Conservation (phyloP, 2,113 vertebrate species). For the Megaceryle torquata region DNA sequence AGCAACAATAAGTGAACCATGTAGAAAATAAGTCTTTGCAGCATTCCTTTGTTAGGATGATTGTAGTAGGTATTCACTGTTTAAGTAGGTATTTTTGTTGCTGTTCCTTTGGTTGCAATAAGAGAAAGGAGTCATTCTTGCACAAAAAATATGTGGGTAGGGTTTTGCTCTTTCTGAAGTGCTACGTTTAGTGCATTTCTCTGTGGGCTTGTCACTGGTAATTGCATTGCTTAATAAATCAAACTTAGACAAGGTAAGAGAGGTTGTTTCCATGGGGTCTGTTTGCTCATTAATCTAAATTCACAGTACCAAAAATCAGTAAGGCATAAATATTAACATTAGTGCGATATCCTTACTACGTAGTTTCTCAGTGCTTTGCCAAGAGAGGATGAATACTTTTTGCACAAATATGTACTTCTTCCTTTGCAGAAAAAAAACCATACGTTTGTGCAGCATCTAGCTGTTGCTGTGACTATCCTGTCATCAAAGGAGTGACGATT, state of each 20-base stretch:
- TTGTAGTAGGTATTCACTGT: not conserved
- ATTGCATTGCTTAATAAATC: slow-evolving; percentile 66
- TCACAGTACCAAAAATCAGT: slow-evolving; percentile 1
- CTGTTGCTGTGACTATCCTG: not conserved
- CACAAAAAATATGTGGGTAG: not conserved
- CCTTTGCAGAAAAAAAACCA: no score
- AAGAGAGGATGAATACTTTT: not conserved
- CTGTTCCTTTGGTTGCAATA: not conserved
- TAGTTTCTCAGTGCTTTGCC: not conserved
- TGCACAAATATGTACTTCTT: no score
- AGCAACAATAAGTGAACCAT: not conserved
- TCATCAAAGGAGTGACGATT: not conserved
- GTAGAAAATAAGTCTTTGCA: slow-evolving; percentile 4
- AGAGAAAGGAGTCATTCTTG: not conserved
- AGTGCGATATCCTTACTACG: not conserved
- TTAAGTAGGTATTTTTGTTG: not conserved
- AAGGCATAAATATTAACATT: not conserved
- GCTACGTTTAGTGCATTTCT: slow-evolving; percentile 33
- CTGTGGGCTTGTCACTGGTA: slow-evolving; percentile 49
- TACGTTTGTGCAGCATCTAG: not conserved
- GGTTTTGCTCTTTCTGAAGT: slow-evolving; percentile 17
- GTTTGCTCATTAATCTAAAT: slow-evolving; percentile 40
- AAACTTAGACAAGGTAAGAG: slow-evolving; percentile 38
- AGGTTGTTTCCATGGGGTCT: slow-evolving; percentile 47
- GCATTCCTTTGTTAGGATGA: not conserved